Percentiles rank a stretch among this genome's conserved stretches.
These are phyloP conservation scores for Cyrtonyx montezumae DNA, from an alignment of 2,113 vertebrate species.

Conservation along the genomic window DNA sequence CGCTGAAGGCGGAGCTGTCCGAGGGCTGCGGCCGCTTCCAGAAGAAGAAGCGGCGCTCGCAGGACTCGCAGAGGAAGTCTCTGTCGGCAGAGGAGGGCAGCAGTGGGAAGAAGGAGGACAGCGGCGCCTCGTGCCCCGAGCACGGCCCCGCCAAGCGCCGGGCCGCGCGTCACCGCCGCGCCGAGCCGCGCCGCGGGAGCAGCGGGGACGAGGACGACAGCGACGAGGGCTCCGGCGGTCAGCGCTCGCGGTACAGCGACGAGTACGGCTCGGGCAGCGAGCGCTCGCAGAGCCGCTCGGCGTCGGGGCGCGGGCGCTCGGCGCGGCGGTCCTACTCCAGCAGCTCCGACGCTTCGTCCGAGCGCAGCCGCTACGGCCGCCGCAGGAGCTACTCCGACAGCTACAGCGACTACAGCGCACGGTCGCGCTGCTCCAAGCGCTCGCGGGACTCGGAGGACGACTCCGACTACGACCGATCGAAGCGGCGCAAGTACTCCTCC, in stretches of 20 bases:
- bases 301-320: constrained; percentile 80
- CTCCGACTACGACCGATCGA: constrained; percentile 90
- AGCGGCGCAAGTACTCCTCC: constrained; percentile 84
- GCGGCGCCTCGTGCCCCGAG: constrained; percentile 66
- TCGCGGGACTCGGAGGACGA: constrained; percentile 86
- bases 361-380: constrained; percentile 86
- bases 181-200: constrained; percentile 70
- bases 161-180: constrained; percentile 74
- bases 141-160: constrained; percentile 70
- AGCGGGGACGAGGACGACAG: constrained; percentile 90
- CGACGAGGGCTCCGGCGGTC: constrained; percentile 82
- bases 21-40: constrained; percentile 75
- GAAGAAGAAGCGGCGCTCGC: constrained; percentile 82
- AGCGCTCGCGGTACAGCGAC: constrained; percentile 83
- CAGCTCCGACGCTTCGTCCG: constrained; percentile 91
- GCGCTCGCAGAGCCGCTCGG: constrained; percentile 87
- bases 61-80: constrained; percentile 80
- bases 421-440: constrained; percentile 84
- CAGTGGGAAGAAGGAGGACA: constrained; percentile 77
- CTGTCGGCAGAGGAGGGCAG: constrained; percentile 83
- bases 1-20: constrained; percentile 48
- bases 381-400: constrained; percentile 90
- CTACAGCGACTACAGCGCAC: constrained; percentile 93
- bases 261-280: constrained; percentile 89
- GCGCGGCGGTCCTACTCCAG: constrained; percentile 88